Conservation (phyloP, 2,113 vertebrate species). For the Cyanoderma ruficeps region DNA sequence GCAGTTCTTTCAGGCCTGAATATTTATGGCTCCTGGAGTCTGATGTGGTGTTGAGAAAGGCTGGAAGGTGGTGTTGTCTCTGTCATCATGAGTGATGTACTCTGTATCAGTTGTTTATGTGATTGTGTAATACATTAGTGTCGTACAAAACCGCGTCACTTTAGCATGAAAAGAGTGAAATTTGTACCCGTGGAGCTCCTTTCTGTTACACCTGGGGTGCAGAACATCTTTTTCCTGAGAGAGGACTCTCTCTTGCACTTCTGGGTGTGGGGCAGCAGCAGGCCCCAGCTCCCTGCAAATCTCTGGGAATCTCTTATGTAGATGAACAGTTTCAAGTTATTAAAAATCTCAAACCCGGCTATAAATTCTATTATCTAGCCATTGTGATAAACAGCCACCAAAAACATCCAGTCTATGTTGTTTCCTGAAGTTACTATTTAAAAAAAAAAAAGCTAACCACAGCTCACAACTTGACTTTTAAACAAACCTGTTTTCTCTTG, state of each 20-base stretch:
- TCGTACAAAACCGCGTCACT: neutral
- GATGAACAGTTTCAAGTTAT: neutral
- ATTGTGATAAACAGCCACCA: neutral
- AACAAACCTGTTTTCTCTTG: neutral
- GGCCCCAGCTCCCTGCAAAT: neutral
- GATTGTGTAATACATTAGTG: neutral
- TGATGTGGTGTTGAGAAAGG: neutral
- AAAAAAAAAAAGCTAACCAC: neutral
- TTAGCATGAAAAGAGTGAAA: neutral
- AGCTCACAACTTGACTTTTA: neutral
- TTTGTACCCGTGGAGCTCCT: neutral
- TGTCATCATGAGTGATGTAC: neutral
- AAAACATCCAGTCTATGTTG: neutral
- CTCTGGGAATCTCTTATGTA: neutral
- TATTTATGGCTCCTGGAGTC: neutral
- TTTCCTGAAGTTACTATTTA: neutral
- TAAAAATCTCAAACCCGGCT: neutral
- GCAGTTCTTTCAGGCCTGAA: neutral
- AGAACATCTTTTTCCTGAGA: neutral
- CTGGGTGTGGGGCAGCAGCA: neutral
- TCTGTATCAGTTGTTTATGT: neutral
- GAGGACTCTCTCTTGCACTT: neutral
- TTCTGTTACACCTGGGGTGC: neutral
- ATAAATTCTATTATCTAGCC: neutral
- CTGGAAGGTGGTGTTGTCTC: neutral